Evolutionary conservation across 2,797 vertebrate genomes (phyloP).

Genomic region (Cyclopterus lumpus): DNA sequence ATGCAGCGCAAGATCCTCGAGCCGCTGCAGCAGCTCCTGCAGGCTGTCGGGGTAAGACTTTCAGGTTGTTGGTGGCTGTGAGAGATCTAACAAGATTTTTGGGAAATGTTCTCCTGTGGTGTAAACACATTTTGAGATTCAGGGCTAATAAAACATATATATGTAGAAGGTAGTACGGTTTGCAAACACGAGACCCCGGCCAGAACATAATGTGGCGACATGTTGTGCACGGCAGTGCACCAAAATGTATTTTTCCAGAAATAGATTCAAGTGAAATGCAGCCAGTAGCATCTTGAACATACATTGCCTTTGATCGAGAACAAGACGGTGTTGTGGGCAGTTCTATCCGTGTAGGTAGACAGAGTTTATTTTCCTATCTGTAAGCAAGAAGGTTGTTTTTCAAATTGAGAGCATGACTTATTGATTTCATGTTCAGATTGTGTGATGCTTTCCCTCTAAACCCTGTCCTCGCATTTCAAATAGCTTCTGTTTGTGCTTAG

Average conservation of each 20-base stretch:
- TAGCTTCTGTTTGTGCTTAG: neutral
- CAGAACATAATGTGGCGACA: neutral
- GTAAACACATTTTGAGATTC: conserved; percentile 1
- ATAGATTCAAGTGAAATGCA: neutral
- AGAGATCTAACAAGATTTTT: neutral
- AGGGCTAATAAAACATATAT: neutral
- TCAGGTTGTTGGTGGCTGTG: neutral
- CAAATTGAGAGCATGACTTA: neutral
- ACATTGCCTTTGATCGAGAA: neutral
- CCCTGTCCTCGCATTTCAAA: neutral
- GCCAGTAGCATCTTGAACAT: neutral
- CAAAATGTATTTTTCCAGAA: neutral
- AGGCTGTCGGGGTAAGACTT: conserved; percentile 84
- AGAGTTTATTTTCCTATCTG: too few relatives aligned
- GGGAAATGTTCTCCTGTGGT: neutral
- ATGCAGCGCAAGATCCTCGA: conserved; percentile 84
- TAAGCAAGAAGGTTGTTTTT: too few relatives aligned
- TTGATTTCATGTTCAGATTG: neutral
- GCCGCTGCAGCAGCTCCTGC: conserved; percentile 85
- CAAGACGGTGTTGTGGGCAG: neutral
- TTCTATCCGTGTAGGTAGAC: neutral
- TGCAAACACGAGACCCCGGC: neutral
- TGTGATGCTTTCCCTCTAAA: neutral
- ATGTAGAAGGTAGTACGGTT: rapidly evolving
- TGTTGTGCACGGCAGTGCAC: neutral